These are phyloP conservation scores for Sisor rabdophorus DNA, from an alignment of 2,113 vertebrate species.

Conservation along the genomic window DNA sequence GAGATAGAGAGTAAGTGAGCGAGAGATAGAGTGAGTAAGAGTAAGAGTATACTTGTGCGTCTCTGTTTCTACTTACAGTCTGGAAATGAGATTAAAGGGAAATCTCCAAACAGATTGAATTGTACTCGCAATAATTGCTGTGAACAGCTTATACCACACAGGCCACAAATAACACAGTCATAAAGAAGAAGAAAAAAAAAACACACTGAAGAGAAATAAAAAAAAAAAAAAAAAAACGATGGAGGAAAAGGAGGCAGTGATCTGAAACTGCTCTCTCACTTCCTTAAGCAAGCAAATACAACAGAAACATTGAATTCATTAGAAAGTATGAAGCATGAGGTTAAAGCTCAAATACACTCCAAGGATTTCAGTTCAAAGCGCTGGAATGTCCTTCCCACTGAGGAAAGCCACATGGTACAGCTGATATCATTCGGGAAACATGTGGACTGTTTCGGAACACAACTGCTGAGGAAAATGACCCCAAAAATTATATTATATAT, in stretches of 20 bases:
- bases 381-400: conserved; percentile 20
- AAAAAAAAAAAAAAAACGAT: conserved; percentile 7
- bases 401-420: conserved; percentile 11
- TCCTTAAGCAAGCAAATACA: conserved; percentile 59
- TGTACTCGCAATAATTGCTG: conserved; percentile 73
- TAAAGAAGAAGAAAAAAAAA: conserved; percentile 54
- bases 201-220: conserved; percentile 40
- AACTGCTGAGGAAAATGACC: not conserved
- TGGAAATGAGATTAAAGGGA: conserved; percentile 68
- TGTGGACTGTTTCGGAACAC: not conserved
- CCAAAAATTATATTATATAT: no score
- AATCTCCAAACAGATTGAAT: conserved; percentile 68
- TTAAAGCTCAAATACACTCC: conserved; percentile 28
- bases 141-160: conserved; percentile 73
- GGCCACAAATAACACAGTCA: conserved; percentile 66
- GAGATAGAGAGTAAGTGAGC: conserved; percentile 55
- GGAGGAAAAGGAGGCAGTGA: conserved; percentile 43
- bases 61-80: conserved; percentile 66
- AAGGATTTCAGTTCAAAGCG: conserved; percentile 31
- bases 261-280: conserved; percentile 54
- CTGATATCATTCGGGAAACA: conserved; percentile 27
- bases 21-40: conserved; percentile 54
- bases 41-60: conserved; percentile 41
- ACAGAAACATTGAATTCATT: conserved; percentile 60
- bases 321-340: conserved; percentile 43